Conservation (phyloP, 2,888 invertebrate species). For the Dicyrtoma fusca region DNA sequence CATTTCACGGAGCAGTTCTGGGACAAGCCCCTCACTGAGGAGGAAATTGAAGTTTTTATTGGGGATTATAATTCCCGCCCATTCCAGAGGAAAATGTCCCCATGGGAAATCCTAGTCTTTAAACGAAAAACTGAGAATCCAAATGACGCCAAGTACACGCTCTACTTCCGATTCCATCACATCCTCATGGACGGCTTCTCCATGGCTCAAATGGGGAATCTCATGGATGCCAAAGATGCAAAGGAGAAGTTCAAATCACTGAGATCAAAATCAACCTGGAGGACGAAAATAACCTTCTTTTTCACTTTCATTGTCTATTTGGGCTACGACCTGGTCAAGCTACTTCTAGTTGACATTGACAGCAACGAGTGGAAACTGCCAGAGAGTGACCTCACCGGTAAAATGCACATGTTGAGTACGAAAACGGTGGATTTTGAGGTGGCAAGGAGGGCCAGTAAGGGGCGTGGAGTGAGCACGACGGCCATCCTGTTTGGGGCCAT, state of each 20-base stretch:
- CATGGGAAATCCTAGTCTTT: constrained; percentile 1
- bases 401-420: background rate
- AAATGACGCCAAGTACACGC: background rate
- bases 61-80: background rate
- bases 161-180: constrained; percentile 15
- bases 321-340: constrained; percentile 1
- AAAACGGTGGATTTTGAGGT: background rate
- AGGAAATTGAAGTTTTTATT: background rate
- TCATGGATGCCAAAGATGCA: background rate
- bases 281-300: background rate
- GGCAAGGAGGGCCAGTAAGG: background rate
- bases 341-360: background rate
- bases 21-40: background rate
- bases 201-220: constrained; percentile 15
- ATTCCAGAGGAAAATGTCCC: background rate
- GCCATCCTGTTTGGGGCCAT: background rate
- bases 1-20: background rate
- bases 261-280: background rate
- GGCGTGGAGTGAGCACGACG: background rate
- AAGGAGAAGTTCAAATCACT: background rate
- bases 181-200: constrained; percentile 2
- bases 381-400: background rate
- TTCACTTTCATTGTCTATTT: background rate
- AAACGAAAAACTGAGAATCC: background rate
- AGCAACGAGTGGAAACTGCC: constrained; percentile 1